Evolutionary conservation across 1,140 invertebrate genomes (phyloP).

Genomic region (Batillaria attramentaria): DNA sequence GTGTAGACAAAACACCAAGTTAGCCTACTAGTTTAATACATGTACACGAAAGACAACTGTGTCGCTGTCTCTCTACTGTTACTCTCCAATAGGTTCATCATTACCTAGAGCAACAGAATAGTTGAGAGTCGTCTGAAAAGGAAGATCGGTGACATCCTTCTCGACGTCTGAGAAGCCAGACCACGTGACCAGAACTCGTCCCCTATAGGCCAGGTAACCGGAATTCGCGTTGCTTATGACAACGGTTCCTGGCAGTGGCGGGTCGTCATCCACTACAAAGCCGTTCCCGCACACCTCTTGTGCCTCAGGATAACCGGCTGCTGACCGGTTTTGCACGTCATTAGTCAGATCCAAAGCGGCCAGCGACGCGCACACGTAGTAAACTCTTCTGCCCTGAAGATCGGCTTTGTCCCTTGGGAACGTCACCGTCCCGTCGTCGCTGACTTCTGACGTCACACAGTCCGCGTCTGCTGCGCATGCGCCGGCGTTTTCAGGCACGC

Average conservation of each 20-base stretch:
- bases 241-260: slow-evolving; percentile 39
- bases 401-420: not conserved
- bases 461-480: slow-evolving; percentile 1
- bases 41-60: too few species aligned
- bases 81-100: too few species aligned
- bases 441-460: not conserved
- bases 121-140: not conserved
- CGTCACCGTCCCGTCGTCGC: not conserved
- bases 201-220: slow-evolving; percentile 37
- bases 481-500: not conserved
- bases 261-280: slow-evolving; percentile 42
- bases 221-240: slow-evolving; percentile 28
- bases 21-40: too few species aligned
- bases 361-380: not conserved
- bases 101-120: slow-evolving; percentile 18
- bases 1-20: too few species aligned
- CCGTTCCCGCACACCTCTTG: slow-evolving; percentile 44
- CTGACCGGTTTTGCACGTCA: not conserved
- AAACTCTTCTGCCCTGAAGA: not conserved
- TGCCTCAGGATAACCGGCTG: not conserved
- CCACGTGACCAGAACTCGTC: slow-evolving; percentile 38
- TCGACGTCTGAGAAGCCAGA: slow-evolving; percentile 40
- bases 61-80: too few species aligned
- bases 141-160: not conserved
- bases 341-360: not conserved